These are phyloP conservation scores for Pristionchus arcanus DNA, from an alignment of 2,888 invertebrate species.

Conservation along the genomic window DNA sequence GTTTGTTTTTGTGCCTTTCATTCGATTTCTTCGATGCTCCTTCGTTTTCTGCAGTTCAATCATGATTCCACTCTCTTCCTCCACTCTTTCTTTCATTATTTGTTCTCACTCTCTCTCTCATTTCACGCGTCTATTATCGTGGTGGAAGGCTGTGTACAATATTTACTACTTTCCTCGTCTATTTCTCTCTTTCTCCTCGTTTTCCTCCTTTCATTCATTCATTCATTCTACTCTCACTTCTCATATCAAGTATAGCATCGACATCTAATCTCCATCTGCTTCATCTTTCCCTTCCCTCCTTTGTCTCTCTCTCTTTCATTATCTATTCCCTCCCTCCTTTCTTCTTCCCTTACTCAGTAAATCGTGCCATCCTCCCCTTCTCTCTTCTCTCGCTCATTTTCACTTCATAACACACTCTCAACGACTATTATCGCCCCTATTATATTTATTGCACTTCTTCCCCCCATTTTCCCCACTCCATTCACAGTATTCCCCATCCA, in stretches of 20 bases:
- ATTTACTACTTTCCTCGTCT: slow-evolving; percentile 45
- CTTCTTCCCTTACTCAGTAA: slow-evolving; percentile 26
- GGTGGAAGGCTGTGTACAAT: slow-evolving; percentile 35
- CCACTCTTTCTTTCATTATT: slow-evolving; percentile 45
- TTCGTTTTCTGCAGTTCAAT: background rate
- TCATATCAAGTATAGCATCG: slow-evolving; percentile 38
- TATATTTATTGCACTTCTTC: slow-evolving; percentile 32
- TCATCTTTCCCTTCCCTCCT: background rate
- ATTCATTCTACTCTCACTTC: slow-evolving; percentile 20
- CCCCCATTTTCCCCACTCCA: background rate
- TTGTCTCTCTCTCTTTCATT: slow-evolving; percentile 33
- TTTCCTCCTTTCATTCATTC: slow-evolving; percentile 4
- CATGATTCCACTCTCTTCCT: background rate
- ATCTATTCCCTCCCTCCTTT: slow-evolving; percentile 15
- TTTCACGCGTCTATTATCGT: slow-evolving; percentile 45
- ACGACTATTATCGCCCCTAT: slow-evolving; percentile 26
- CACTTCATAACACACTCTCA: slow-evolving; percentile 42
- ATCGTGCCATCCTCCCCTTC: background rate
- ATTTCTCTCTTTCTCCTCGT: slow-evolving; percentile 28
- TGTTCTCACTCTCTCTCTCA: slow-evolving; percentile 33
- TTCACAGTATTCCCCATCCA: background rate
- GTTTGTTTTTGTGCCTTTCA: background rate
- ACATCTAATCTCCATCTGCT: slow-evolving; percentile 51
- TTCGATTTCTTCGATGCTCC: slow-evolving; percentile 12
- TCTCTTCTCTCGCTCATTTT: background rate